phyloP scores from a whole-genome alignment of 2,888 invertebrate species.

The Chouioia cunea region DNA sequence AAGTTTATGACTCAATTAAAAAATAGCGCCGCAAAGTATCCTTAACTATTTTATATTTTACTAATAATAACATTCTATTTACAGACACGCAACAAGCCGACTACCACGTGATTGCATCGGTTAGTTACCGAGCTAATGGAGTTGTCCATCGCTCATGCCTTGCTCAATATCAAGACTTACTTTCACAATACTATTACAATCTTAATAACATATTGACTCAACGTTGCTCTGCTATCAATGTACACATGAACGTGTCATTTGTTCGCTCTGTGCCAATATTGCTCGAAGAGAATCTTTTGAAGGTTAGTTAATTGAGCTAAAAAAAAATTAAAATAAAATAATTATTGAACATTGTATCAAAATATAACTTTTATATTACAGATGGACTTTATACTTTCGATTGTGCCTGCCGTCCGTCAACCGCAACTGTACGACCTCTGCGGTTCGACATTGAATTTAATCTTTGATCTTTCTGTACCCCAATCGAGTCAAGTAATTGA shows the following conservation, averaged over 20 bases:
- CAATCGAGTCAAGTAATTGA: constrained; percentile 92
- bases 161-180: constrained; percentile 85
- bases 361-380: constrained; percentile 49
- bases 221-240: constrained; percentile 93
- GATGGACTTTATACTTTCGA: constrained; percentile 89
- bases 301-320: constrained; percentile 62
- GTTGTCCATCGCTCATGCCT: constrained; percentile 88
- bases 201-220: constrained; percentile 88
- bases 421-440: constrained; percentile 95
- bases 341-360: neutral
- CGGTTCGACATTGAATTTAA: constrained; percentile 91
- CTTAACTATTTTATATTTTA: constrained; percentile 3
- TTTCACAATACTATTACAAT: constrained; percentile 83
- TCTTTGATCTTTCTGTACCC: constrained; percentile 94
- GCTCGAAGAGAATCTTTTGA: constrained; percentile 88
- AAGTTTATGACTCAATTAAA: constrained; percentile 55
- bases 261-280: constrained; percentile 84
- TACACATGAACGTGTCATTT: constrained; percentile 94
- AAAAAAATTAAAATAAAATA: constrained; percentile 17
- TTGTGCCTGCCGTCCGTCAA: constrained; percentile 89
- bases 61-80: constrained; percentile 32
- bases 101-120: constrained; percentile 88
- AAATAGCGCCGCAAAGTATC: constrained; percentile 3
- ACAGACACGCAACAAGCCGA: constrained; percentile 93
- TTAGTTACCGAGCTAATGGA: constrained; percentile 90